These are phyloP conservation scores for Spheniscus mendiculus DNA, from an alignment of 2,113 vertebrate genomes.

Conservation along the genomic window DNA sequence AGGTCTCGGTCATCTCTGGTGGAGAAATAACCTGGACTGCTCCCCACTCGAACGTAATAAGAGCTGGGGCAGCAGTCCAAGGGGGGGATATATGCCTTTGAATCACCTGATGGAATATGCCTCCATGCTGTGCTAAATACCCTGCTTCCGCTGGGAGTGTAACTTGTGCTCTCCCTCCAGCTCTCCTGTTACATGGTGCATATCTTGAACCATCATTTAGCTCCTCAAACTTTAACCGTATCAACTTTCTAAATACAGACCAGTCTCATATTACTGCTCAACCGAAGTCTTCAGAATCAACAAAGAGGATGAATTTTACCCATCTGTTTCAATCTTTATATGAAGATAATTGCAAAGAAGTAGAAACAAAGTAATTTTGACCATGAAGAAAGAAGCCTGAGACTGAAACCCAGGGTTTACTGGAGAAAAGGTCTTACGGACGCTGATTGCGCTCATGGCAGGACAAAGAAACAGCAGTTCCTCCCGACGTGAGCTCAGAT, in stretches of 20 bases:
- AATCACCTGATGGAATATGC: background rate
- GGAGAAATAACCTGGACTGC: background rate
- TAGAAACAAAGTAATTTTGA: background rate
- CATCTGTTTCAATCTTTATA: background rate
- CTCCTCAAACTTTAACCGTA: conserved; percentile 1
- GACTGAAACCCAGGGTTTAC: background rate
- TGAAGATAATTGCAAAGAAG: background rate
- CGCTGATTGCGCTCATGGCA: background rate
- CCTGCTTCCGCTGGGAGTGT: background rate
- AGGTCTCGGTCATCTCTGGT: background rate
- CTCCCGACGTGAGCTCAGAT: background rate
- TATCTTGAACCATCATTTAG: conserved; percentile 5
- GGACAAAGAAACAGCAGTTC: background rate
- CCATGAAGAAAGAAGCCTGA: background rate
- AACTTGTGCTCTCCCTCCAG: background rate
- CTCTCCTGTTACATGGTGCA: background rate
- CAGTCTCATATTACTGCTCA: background rate
- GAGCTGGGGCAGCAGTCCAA: background rate
- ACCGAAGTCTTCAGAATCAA: background rate
- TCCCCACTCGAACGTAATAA: background rate
- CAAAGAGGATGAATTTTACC: conserved; percentile 25
- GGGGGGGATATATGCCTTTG: background rate
- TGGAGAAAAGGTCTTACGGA: background rate
- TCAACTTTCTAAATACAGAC: conserved; percentile 2
- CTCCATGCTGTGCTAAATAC: background rate